Evolutionary conservation across 1,140 invertebrate species (phyloP).

Genomic region (Sminthurides bifidus): DNA sequence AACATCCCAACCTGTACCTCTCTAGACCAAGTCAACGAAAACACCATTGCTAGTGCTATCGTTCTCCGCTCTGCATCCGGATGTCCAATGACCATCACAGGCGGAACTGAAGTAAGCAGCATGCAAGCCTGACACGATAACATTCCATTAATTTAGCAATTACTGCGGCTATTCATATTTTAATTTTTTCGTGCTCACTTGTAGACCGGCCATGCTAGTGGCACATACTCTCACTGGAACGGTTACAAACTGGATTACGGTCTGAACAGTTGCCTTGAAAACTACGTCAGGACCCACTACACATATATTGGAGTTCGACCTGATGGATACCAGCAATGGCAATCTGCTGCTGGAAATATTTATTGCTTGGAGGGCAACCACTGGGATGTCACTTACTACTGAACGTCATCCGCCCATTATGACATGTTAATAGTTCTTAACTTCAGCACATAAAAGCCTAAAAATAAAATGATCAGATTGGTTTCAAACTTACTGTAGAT

Average conservation of each 20-base stretch:
- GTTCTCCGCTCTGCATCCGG: constrained; percentile 20
- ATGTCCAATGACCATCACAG: constrained; percentile 21
- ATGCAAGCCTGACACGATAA: neutral
- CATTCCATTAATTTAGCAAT: neutral
- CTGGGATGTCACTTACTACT: constrained; percentile 29
- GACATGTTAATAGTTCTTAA: too few species aligned
- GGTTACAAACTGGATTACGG: constrained; percentile 27
- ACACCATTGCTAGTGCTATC: constrained; percentile 13
- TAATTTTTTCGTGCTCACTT: neutral
- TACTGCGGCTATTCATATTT: neutral
- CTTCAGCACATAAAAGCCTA: too few species aligned
- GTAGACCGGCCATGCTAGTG: constrained; percentile 20
- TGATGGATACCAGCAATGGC: constrained; percentile 23
- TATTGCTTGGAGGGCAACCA: constrained; percentile 26
- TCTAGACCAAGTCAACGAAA: constrained; percentile 13
- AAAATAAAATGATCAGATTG: too few species aligned
- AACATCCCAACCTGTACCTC: constrained; percentile 24
- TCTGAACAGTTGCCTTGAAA: constrained; percentile 17
- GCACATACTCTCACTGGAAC: constrained; percentile 28
- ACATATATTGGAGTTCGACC: constrained; percentile 21
- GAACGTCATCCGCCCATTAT: too few species aligned
- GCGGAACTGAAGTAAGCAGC: constrained; percentile 23
- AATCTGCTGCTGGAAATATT: constrained; percentile 28
- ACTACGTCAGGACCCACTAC: constrained; percentile 18
- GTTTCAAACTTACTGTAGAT: too few species aligned